phyloP scores from a whole-genome alignment of 2,113 vertebrate species.

The Euleptes europaea region DNA sequence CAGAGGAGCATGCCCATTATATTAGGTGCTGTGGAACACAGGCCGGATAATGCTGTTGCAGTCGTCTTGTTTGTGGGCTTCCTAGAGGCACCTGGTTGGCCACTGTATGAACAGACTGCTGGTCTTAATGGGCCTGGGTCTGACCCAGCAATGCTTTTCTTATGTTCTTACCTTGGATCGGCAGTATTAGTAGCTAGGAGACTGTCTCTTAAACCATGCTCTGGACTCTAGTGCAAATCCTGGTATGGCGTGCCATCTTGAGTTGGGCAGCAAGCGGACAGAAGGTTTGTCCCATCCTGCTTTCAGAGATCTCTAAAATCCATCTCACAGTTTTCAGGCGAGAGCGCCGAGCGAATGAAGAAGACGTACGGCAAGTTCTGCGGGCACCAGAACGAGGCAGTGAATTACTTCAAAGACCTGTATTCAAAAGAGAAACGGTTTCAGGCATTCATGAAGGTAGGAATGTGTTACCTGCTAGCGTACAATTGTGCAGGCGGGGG shows the following conservation, averaged over 20 bases:
- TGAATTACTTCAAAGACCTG: constrained; percentile 94
- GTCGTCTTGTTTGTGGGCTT: too few species aligned
- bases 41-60: too few species aligned
- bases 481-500: not conserved
- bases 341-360: constrained; percentile 87
- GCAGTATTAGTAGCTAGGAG: too few species aligned
- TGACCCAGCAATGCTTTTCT: too few species aligned
- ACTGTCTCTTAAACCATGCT: not conserved
- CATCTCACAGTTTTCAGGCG: constrained; percentile 87
- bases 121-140: too few species aligned
- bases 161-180: too few species aligned
- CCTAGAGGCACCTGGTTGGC: too few species aligned
- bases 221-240: not conserved
- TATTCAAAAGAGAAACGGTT: constrained; percentile 92
- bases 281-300: not conserved
- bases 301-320: not conserved
- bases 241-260: not conserved
- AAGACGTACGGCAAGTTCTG: constrained; percentile 93
- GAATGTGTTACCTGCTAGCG: not conserved
- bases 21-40: too few species aligned
- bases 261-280: not conserved
- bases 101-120: too few species aligned
- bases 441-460: constrained; percentile 94
- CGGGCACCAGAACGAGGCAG: constrained; percentile 93
- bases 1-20: too few species aligned